Base-by-base conservation (phyloP, 2,888 invertebrate species). In the Pammene fasciana region DNA sequence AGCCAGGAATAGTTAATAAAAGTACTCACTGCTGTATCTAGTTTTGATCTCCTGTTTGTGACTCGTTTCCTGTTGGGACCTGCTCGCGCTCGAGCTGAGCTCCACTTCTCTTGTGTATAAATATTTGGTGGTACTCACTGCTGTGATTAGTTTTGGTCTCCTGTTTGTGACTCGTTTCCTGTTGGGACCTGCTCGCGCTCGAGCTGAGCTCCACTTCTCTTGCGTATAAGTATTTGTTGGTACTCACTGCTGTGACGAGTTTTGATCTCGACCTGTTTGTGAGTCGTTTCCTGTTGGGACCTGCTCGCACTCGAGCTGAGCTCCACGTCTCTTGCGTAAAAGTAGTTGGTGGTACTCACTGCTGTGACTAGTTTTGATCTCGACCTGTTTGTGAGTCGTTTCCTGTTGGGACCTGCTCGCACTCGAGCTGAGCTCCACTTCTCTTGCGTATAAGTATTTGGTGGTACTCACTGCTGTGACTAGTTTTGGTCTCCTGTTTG, bases 321-420 rank as follows among this genome's bases (percentile, higher is more conserved):
- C 0, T 26, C 26, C 26, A 26, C 26, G 1, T 26, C 2, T 1
- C 26, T 26, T 26, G 4, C 26, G 26, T 26, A 26, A 26, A 26
- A 26, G 26, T 26, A 26, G 1, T 26, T 26, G 26, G 26, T 26
- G 26, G 38, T 38, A 38, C 38, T 38, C 38, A 38, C 91, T 91
- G 78, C 84, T 88, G 84, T 85, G 85, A 84, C 86, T 87, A 77
- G 78, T 81, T 85, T 85, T 90, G 75, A 86, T 83, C 72, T 85
- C n/a, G n/a, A n/a, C 86, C 74, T 84, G 83, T 82, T 85, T 88
- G 77, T 90, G 92, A 92, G 92, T 92, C 92, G 92, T 83, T 83
- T 87, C 84, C 70, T 80, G 80, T 80, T 73, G 79, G 73, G 70
- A 79, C 74, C 61, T 45, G 1, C 82, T 75, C 41, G 80, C 79